Evolutionary conservation across 2,888 invertebrate genomes (phyloP), one percentile per base, ranked within the genome.

Genomic region (Sarcophaga rosellei): DNA sequence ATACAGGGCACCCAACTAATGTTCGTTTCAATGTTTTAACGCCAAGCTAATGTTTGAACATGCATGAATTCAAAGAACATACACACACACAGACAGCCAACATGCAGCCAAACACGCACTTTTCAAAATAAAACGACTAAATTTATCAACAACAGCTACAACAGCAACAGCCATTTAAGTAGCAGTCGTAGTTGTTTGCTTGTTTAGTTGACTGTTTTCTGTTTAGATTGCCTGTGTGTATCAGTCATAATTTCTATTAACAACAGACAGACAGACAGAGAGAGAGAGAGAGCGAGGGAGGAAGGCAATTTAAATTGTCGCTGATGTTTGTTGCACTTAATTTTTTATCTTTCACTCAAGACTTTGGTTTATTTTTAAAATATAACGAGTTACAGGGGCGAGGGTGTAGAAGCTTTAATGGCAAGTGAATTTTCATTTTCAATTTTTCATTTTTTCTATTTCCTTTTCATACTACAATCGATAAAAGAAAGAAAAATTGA

Each of bases 1-100:
- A 53, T 44, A 45, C 11, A n/a, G 59, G 73, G 25, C 53, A 35
- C 76, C 12, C 70, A 79, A 35, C 17, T 73, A 57, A 81, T 63
- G n/a, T 53, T 53, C 68, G n/a, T 17, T 47, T 15, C 12, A 47
- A 47, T 15, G 11, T 11, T 66, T 44, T 66, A 77, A 66, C 17
- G 15, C 61, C 61, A 61, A 66, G 23, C 72, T 47, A 66, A 77
- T 66, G 61, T 65, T 59, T 61, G 10, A 70, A 65, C 44, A 70
- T 65, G 44, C 4, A 23, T 57, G 10, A 53, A 81, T 53, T n/a
- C 25, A 47, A 62, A 45, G 23, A 45, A 57, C 57, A 15, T 25
- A 12, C 81, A 69, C 20, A 35, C 17, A 35, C 0, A 35, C 35
- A 35, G 35, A 5, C 35, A 35, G 23, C 8, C 47, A 47, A 47